Conservation (phyloP, 1,140 invertebrate species). For the Drosophila cardini region DNA sequence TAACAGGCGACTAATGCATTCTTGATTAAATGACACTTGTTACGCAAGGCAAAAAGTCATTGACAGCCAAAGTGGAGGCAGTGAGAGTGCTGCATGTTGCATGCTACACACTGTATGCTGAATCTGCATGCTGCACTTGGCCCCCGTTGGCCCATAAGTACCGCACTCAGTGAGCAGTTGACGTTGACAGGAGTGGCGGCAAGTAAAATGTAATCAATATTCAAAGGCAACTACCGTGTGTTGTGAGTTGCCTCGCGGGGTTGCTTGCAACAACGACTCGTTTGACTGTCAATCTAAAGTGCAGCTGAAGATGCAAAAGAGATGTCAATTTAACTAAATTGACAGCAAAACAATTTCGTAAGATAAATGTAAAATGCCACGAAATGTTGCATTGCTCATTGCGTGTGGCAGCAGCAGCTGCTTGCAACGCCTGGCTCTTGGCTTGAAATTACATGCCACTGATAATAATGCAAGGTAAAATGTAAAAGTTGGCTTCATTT, state of each 20-base stretch:
- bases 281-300: constrained; percentile 21
- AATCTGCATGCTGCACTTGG: neutral
- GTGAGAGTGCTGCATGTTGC: neutral
- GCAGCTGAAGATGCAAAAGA: constrained; percentile 58
- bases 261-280: constrained; percentile 4
- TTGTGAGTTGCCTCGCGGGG: neutral
- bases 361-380: constrained; percentile 35
- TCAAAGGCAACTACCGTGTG: constrained; percentile 55
- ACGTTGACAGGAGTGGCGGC: constrained; percentile 70
- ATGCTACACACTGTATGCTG: neutral
- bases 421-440: neutral
- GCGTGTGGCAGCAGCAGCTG: constrained; percentile 16
- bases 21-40: constrained; percentile 44
- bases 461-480: constrained; percentile 52
- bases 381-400: constrained; percentile 14
- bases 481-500: constrained; percentile 33
- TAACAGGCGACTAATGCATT: constrained; percentile 62
- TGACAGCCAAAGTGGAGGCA: neutral
- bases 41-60: constrained; percentile 33
- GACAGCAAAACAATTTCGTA: constrained; percentile 64
- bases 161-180: constrained; percentile 34
- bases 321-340: constrained; percentile 66
- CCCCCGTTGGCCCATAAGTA: constrained; percentile 14
- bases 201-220: constrained; percentile 77
- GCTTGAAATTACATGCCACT: constrained; percentile 27